phyloP scores from a whole-genome alignment of 2,888 invertebrate species.

The Epinotia demarniana region DNA sequence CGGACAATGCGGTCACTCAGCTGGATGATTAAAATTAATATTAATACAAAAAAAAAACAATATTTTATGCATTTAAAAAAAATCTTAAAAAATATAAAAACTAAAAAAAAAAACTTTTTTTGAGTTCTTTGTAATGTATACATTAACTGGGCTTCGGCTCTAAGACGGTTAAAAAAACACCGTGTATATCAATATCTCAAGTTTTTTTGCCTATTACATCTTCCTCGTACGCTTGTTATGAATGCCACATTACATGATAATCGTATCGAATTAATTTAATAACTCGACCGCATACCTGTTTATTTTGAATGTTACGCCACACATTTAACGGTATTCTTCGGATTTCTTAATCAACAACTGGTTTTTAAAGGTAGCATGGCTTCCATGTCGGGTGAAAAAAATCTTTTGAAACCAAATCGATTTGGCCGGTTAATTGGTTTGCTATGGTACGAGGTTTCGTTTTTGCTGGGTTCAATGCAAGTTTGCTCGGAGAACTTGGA shows the following conservation, averaged over 20 bases:
- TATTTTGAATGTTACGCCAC: constrained; percentile 36
- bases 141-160: too few relatives aligned
- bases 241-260: constrained; percentile 25
- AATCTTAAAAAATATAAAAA: too few relatives aligned
- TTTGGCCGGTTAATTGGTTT: constrained; percentile 35
- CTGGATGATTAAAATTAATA: too few relatives aligned
- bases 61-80: too few relatives aligned
- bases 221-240: constrained; percentile 9
- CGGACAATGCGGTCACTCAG: too few relatives aligned
- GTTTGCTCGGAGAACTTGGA: neutral
- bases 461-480: constrained; percentile 30
- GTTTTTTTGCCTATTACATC: neutral
- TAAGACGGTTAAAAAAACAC: too few relatives aligned
- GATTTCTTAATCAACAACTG: constrained; percentile 43
- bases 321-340: constrained; percentile 41
- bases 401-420: constrained; percentile 41
- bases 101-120: too few relatives aligned
- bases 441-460: constrained; percentile 24
- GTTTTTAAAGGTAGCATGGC: constrained; percentile 30
- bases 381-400: constrained; percentile 36
- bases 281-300: constrained; percentile 33
- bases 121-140: too few relatives aligned
- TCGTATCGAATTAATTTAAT: constrained; percentile 33
- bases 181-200: constrained; percentile 1
- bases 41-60: too few relatives aligned